Evolutionary conservation across 1,140 invertebrate species (phyloP).

Genomic region (Dermatophagoides farinae): DNA sequence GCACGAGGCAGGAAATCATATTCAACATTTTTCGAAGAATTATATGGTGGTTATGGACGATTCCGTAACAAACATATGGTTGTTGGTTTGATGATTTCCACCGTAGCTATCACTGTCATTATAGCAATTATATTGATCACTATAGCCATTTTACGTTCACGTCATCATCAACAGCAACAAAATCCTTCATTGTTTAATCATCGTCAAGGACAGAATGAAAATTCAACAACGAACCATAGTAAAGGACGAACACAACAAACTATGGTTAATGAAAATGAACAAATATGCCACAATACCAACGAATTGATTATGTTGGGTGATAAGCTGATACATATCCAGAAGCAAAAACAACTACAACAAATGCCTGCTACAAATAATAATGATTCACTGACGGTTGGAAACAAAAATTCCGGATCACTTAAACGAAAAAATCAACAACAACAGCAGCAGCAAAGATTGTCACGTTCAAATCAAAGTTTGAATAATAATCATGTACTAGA

Average conservation of each 20-base stretch:
- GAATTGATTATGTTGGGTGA: no score
- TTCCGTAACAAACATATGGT: slow-evolving; percentile 2
- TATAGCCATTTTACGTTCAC: neutral
- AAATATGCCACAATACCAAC: no score
- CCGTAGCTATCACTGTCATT: neutral
- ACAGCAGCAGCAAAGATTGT: neutral
- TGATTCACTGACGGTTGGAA: no score
- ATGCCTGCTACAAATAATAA: no score
- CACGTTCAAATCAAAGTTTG: neutral
- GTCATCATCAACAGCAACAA: neutral
- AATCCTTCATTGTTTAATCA: neutral
- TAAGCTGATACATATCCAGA: no score
- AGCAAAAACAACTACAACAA: no score
- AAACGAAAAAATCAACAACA: no score
- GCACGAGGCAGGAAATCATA: neutral
- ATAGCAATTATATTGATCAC: neutral
- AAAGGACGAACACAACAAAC: neutral
- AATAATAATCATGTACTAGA: neutral
- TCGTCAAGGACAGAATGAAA: neutral
- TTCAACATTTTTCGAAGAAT: neutral
- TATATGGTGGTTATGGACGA: neutral
- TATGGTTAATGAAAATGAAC: no score
- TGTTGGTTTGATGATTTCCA: neutral
- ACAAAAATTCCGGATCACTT: no score
- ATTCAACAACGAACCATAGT: neutral